These are phyloP conservation scores for Operophtera brumata DNA, from an alignment of 2,888 invertebrate genomes.

Conservation along the genomic window DNA sequence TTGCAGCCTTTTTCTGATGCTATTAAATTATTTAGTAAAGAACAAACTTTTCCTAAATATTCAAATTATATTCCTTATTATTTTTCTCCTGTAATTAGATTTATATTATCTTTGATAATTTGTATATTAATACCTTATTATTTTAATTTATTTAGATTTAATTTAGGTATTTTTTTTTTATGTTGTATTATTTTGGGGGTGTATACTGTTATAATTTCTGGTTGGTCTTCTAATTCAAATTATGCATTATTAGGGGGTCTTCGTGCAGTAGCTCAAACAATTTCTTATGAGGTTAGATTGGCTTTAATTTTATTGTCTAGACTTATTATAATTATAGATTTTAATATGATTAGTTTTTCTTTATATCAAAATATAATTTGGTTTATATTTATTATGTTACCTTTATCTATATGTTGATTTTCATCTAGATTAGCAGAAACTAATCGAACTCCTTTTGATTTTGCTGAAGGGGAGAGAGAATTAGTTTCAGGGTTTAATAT, in stretches of 20 bases:
- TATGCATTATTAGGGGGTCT: conserved; percentile 86
- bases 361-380: conserved; percentile 75
- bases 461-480: conserved; percentile 89
- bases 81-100: conserved; percentile 80
- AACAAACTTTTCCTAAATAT: conserved; percentile 77
- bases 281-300: conserved; percentile 89
- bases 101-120: conserved; percentile 81
- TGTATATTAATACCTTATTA: conserved; percentile 82
- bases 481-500: conserved; percentile 90
- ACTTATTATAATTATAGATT: conserved; percentile 79
- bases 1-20: conserved; percentile 87
- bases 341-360: conserved; percentile 76
- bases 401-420: conserved; percentile 80
- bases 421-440: conserved; percentile 84
- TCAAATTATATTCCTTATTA: conserved; percentile 83
- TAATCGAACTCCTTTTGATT: conserved; percentile 89
- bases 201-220: conserved; percentile 83
- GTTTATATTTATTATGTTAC: conserved; percentile 78
- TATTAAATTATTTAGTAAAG: conserved; percentile 86
- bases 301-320: conserved; percentile 82
- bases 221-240: conserved; percentile 87
- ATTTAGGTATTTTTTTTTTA: conserved; percentile 82
- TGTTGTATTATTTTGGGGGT: conserved; percentile 83
- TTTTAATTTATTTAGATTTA: conserved; percentile 77
- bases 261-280: conserved; percentile 85